A percentile compares a stretch with the other conserved stretches of the same genome.
These are phyloP conservation scores for Neocrepidodera transversa DNA, from an alignment of 2,888 invertebrate species.

Conservation along the genomic window DNA sequence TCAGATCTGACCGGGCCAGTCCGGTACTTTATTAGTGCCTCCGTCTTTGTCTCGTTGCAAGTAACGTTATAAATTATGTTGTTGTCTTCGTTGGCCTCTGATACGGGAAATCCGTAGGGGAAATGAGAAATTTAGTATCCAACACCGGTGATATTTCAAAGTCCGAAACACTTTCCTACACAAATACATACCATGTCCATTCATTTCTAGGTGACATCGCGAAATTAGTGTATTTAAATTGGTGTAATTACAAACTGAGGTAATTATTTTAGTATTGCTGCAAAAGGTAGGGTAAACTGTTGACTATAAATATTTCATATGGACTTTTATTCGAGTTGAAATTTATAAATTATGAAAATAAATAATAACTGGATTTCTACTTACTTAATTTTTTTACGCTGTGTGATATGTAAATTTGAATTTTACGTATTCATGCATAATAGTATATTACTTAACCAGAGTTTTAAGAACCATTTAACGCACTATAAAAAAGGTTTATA, in stretches of 20 bases:
- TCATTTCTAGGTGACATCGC: neutral
- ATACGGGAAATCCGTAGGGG: conserved; percentile 50
- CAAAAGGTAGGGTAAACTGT: too few relatives aligned
- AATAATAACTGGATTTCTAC: too few relatives aligned
- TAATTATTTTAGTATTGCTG: conserved; percentile 23
- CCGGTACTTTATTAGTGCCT: conserved; percentile 21
- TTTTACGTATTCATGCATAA: too few relatives aligned
- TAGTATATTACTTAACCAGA: too few relatives aligned
- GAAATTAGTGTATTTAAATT: conserved; percentile 10
- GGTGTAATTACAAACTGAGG: neutral
- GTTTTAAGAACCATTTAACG: too few relatives aligned
- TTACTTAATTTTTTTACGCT: too few relatives aligned
- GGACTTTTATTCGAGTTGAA: too few relatives aligned
- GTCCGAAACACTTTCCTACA: conserved; percentile 54
- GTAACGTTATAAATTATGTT: conserved; percentile 52
- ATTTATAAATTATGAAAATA: too few relatives aligned
- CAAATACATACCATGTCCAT: conserved; percentile 13
- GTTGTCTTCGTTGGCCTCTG: conserved; percentile 52
- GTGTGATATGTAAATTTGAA: too few relatives aligned
- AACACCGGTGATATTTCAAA: conserved; percentile 57
- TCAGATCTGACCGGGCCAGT: too few relatives aligned
- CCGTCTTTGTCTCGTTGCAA: conserved; percentile 46
- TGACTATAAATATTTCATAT: too few relatives aligned
- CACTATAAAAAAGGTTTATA: too few relatives aligned
- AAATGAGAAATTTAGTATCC: conserved; percentile 57